These are phyloP conservation scores for Meteorus cinctellus DNA, from an alignment of 2,888 invertebrate genomes.

Conservation along the genomic window DNA sequence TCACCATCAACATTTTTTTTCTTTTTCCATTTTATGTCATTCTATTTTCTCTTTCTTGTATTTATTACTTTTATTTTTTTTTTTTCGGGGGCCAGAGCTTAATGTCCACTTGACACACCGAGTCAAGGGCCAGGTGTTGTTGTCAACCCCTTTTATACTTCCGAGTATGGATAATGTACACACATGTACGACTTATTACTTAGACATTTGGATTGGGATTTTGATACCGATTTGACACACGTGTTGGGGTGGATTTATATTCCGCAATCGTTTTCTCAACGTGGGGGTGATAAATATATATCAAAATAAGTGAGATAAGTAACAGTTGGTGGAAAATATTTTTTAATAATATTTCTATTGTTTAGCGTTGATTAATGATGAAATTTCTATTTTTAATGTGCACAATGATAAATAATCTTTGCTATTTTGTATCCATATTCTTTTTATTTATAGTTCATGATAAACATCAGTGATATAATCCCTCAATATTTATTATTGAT, in stretches of 20 bases:
- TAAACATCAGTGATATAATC: too few species aligned
- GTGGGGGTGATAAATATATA: not conserved
- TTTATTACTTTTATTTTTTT: constrained; percentile 38
- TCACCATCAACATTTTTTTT: constrained; percentile 25
- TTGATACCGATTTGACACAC: constrained; percentile 29
- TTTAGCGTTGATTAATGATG: too few species aligned
- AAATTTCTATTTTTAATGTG: too few species aligned
- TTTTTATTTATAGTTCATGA: too few species aligned
- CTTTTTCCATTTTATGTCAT: constrained; percentile 49
- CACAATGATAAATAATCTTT: too few species aligned
- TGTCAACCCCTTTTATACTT: constrained; percentile 8
- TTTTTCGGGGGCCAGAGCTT: constrained; percentile 54
- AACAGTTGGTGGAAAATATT: too few species aligned
- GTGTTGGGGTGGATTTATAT: constrained; percentile 30
- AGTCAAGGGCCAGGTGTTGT: constrained; percentile 49
- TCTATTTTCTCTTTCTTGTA: constrained; percentile 51
- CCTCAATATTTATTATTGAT: not conserved
- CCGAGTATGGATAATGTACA: not conserved
- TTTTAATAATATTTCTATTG: too few species aligned
- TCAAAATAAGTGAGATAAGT: not conserved
- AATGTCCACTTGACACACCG: constrained; percentile 68
- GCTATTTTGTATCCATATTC: too few species aligned
- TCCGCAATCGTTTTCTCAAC: constrained; percentile 15
- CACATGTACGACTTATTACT: constrained; percentile 1
- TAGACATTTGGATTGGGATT: constrained; percentile 24